Evolutionary conservation across 1,140 invertebrate species (phyloP), one percentile per base, ranked within the genome.

Genomic region (Drosophila arawakana): DNA sequence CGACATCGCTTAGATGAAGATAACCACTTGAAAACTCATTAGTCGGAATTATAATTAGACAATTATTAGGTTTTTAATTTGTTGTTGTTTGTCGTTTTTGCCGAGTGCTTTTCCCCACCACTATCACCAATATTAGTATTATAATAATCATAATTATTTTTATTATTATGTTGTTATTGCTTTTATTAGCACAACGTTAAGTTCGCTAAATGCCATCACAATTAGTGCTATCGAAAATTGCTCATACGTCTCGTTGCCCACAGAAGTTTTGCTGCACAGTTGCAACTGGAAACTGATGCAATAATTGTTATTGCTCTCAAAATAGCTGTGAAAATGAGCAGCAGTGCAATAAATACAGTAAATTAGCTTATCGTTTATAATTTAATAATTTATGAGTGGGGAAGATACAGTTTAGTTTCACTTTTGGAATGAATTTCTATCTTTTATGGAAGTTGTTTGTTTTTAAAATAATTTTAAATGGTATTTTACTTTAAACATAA

Each of bases 11-110:
- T 21, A 81, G 69, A 83, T 83, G 63, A 70, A 84, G 80, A 83
- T 80, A 89, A 83, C 50, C 70, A 83, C 84, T 89, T 88, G 84
- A 86, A 89, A 88, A 88, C 84, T 88, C 80, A 84, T 88, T 88
- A 89, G 78, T 73, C 59, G 80, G 80, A 78, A 88, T 88, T 88
- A 78, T 89, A 88, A 88, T 89, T 73, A 80, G 80, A 83, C 84
- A 89, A 81, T 88, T 89, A 89, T 81, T 80, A 75, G 77, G 71
- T 80, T 88, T 89, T 80, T 78, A 74, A 74, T 73, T 74, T 77
- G 55, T 77, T 76, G 46, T 67, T 63, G 18, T 71, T 55, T 54
- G 46, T 41, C 47, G 46, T 10, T 35, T 10, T 35, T 2, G 18
- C 21, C 18, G 30, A 15, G 41, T 59, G 68, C 25, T 25, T 25